Evolutionary conservation across 1,140 invertebrate genomes (phyloP), one percentile per base, ranked within the genome.

Genomic region (Cydia splendana): DNA sequence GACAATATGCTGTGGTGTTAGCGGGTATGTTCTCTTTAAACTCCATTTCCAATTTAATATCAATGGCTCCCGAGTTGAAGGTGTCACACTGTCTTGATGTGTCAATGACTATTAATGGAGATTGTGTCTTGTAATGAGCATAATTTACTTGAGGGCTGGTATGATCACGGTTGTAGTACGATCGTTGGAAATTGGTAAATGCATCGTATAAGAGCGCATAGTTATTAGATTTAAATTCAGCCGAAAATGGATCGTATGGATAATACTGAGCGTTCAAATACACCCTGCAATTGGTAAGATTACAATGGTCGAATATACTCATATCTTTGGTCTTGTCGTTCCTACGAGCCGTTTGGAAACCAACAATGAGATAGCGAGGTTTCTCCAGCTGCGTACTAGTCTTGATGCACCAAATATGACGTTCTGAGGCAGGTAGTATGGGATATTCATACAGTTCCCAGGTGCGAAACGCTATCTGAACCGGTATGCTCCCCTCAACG

Each of bases 391-490:
- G 81, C 0, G 75, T 76, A 24, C 76, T 74, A 2, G 82, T 87
- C 80, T 85, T 87, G 0, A 90, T 81, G 4, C 80, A 76, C 87
- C 88, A 89, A 2, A 79, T 65, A 73, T 83, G 81, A 51, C 82
- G 79, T 18, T 76, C 76, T 1, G 82, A 78, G 9, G 24, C 18
- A 6, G 89, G 84, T 9, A 92, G 67, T 7, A 78, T 3, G 30
- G 87, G 84, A 86, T 88, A 88, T 74, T 91, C 85, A 77, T 87
- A 86, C 9, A 91, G 65, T 65, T 89, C 84, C 88, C 90, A 90
- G 0, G 76, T 79, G n/a, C 87, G 81, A 75, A 88, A 91, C 74
- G 84, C 79, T 2, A 90, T 84, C n/a, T 74, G 28, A 57, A 86
- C 77, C 0, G 76, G 65, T 80, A 65, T 20, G 74, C 82, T 77